Evolutionary conservation across 35 echinoderm and acorn worm species (phyloP), one percentile per base, ranked within the genome.

Genomic region (Eucidaris tribuloides): DNA sequence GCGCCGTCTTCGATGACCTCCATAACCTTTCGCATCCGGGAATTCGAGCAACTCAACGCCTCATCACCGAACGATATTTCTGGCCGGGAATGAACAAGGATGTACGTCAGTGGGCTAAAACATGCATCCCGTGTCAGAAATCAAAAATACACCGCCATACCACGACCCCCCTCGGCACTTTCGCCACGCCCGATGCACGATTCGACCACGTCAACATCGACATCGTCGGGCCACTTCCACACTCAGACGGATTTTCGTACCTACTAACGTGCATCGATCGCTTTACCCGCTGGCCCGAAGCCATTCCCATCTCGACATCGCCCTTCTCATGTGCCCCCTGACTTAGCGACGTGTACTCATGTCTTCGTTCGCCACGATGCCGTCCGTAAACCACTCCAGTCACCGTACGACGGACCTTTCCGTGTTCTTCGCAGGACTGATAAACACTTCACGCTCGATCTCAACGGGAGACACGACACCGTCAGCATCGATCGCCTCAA

Each of bases 1-100:
- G 49, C 13, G 22, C 60, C 1, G 50, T 87, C 45, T 92, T 92
- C 41, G 37, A 82, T 22, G 34, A 63, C 2, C 77, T 87, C 18
- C 90, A 93, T 76, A 71, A 39, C 9, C 54, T 93, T 2, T 87
- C 90, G 62, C 90, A 93, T 82, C 90, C 90, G 4, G 84, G 80
- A 6, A 87, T 88, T 27, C 14, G 85, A 45, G 85, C 85, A 49
- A 87, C 85, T n/a, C 77, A 87, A 56, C 40, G 30, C 1, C 42
- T 77, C 4, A 45, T 63, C 46, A 76, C 42, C 36, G 66, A 86
- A 37, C 52, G 81, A 6, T 83, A 32, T 62, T 29, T 63, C 19
- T 83, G 81, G 81, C 25, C 39, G 29, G 55, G 56, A 6, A 83
- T 83, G 4, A 62, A 58, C 20, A 41, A 41, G 23, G 33, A 83